A percentile compares a stretch with the other conserved stretches of the same genome.
These are phyloP conservation scores for Frieseomelitta varia DNA, from an alignment of 1,140 invertebrate species.

Conservation along the genomic window DNA sequence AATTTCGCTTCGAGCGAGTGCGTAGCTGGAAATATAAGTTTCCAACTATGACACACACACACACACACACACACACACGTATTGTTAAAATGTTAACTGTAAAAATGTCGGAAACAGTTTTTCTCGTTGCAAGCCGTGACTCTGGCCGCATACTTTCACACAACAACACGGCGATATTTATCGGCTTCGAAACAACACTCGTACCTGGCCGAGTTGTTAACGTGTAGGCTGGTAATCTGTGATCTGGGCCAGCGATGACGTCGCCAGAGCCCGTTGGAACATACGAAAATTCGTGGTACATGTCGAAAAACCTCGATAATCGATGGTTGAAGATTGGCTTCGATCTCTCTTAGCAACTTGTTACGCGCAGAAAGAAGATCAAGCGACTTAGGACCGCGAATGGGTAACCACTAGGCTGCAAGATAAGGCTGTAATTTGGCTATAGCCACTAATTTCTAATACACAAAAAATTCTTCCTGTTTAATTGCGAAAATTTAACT, in stretches of 20 bases:
- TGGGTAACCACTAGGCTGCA: not conserved
- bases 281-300: too few relatives aligned
- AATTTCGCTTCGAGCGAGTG: not conserved
- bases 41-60: too few relatives aligned
- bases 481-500: too few relatives aligned
- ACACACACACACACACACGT: not conserved
- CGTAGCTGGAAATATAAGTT: not conserved
- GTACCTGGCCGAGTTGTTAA: conserved; percentile 19
- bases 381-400: too few relatives aligned
- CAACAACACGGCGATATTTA: not conserved
- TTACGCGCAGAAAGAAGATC: too few relatives aligned
- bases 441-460: not conserved
- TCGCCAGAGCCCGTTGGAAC: not conserved
- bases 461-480: too few relatives aligned
- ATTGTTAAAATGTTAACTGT: not conserved
- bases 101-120: not conserved
- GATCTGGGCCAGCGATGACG: conserved; percentile 36
- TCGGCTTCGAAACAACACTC: conserved; percentile 8
- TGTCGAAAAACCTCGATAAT: too few relatives aligned
- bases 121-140: not conserved
- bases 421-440: not conserved
- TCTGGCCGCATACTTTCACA: not conserved
- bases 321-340: too few relatives aligned
- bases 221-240: conserved; percentile 12
- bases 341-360: too few relatives aligned